Percentiles rank a stretch among this genome's conserved stretches.
Evolutionary conservation across 2,888 invertebrate species (phyloP).

Genomic region (Lasiommata megera): DNA sequence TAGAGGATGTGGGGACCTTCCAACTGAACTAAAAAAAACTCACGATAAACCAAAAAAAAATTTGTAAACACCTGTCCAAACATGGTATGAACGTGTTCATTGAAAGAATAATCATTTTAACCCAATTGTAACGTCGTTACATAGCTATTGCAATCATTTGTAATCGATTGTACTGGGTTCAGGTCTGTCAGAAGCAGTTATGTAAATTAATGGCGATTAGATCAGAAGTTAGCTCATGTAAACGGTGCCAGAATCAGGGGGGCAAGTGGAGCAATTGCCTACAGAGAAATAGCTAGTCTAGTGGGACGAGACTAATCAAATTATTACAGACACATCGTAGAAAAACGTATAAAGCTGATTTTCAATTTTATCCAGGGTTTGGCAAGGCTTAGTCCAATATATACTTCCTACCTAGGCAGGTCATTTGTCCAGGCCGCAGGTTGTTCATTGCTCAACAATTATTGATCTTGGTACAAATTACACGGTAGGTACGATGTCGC

Average conservation of each 20-base stretch:
- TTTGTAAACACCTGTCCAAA: no score
- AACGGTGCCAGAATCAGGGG: background rate
- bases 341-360: no score
- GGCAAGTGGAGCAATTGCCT: background rate
- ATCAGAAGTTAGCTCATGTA: background rate
- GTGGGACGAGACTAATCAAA: background rate
- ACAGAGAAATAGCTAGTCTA: background rate
- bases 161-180: slow-evolving; percentile 2
- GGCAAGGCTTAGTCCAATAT: no score
- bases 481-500: background rate
- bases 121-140: background rate
- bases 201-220: slow-evolving; percentile 3
- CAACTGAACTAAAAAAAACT: no score
- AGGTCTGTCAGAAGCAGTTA: background rate
- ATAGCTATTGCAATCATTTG: background rate
- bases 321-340: no score
- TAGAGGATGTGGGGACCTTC: no score
- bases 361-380: no score
- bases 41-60: no score
- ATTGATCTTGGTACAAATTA: background rate
- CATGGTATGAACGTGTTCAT: background rate
- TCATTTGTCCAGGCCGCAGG: background rate
- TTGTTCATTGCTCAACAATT: background rate
- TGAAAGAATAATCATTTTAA: background rate
- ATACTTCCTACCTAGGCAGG: background rate